phyloP scores from a whole-genome alignment of 2,888 invertebrate genomes.

The Macrosiphum euphorbiae region DNA sequence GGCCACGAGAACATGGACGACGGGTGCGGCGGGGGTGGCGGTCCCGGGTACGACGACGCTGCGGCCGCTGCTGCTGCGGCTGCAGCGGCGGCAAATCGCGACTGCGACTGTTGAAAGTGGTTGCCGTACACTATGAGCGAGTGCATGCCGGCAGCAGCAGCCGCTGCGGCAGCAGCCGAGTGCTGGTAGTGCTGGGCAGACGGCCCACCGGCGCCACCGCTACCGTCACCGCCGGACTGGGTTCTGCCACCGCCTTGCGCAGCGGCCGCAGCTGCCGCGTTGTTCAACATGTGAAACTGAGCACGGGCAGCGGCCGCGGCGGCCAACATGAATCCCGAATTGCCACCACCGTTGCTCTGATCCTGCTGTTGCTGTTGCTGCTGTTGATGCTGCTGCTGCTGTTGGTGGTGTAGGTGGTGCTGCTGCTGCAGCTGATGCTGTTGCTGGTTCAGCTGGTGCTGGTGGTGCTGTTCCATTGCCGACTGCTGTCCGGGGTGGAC shows the following conservation, averaged over 20 bases:
- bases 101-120: conserved; percentile 72
- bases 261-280: conserved; percentile 75
- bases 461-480: conserved; percentile 66
- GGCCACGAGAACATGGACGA: conserved; percentile 71
- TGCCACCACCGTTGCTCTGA: background rate
- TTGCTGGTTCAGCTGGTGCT: conserved; percentile 41
- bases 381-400: conserved; percentile 12
- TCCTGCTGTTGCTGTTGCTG: conserved; percentile 23
- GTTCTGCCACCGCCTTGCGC: conserved; percentile 72
- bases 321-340: conserved; percentile 67
- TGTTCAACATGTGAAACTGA: conserved; percentile 80
- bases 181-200: conserved; percentile 72
- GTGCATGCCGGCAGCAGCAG: conserved; percentile 59
- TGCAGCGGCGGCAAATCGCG: conserved; percentile 71
- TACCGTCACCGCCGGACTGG: conserved; percentile 68
- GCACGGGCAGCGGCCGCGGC: conserved; percentile 83
- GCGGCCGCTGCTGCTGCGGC: conserved; percentile 66
- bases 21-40: conserved; percentile 64
- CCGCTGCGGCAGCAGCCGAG: conserved; percentile 43
- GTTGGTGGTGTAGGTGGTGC: conserved; percentile 8
- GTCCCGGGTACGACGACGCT: conserved; percentile 66
- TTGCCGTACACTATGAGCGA: conserved; percentile 59
- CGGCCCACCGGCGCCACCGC: conserved; percentile 71
- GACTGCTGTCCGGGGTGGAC: conserved; percentile 57
- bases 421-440: conserved; percentile 32